Conservation (phyloP, 1,140 invertebrate genomes). For the Dolichoris vasculosae region DNA sequence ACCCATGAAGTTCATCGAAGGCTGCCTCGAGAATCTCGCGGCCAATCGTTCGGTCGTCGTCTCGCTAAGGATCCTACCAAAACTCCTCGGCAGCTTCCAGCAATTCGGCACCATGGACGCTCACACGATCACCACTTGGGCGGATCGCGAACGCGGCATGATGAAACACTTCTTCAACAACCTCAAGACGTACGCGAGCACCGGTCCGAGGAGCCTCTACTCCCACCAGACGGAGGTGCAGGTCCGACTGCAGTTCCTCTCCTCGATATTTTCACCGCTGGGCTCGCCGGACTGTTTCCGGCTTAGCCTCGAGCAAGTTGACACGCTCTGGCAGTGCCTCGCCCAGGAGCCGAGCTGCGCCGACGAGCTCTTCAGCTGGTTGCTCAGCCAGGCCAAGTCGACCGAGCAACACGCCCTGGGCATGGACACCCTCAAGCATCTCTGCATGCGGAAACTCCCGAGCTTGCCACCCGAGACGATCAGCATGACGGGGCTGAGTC, state of each 20-base stretch:
- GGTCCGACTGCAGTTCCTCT: conserved; percentile 91
- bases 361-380: conserved; percentile 94
- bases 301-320: conserved; percentile 90
- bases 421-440: conserved; percentile 88
- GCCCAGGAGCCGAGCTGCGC: conserved; percentile 87
- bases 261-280: conserved; percentile 91
- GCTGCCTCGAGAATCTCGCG: conserved; percentile 92
- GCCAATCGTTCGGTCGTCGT: conserved; percentile 91
- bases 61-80: conserved; percentile 89
- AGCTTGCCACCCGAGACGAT: conserved; percentile 90
- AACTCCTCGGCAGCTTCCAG: conserved; percentile 93
- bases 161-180: conserved; percentile 95
- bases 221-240: conserved; percentile 93
- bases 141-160: conserved; percentile 91
- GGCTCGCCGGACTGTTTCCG: conserved; percentile 93
- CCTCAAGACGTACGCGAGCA: conserved; percentile 79
- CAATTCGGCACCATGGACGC: conserved; percentile 89
- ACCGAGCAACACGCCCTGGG: conserved; percentile 93
- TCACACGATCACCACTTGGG: conserved; percentile 90
- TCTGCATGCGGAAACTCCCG: conserved; percentile 92
- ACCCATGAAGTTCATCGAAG: conserved; percentile 95
- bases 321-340: conserved; percentile 92
- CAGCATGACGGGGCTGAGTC: conserved; percentile 91
- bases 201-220: conserved; percentile 77
- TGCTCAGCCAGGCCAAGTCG: conserved; percentile 90